Evolutionary conservation across 2,113 vertebrate genomes (phyloP).

Genomic region (Tragelaphus buxtoni): DNA sequence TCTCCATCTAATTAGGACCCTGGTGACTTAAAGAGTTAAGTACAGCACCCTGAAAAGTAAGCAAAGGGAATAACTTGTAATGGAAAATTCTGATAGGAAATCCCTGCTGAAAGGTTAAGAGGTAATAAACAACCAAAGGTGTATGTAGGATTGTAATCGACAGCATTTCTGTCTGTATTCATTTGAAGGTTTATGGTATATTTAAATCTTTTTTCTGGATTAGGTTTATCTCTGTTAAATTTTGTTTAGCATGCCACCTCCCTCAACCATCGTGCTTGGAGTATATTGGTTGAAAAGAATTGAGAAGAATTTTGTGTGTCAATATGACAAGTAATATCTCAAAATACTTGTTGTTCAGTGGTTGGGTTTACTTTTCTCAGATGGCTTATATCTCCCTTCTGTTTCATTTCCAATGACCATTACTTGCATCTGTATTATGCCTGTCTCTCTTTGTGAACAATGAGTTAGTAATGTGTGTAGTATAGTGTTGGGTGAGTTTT

Average conservation of each 20-base stretch:
- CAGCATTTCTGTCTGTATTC: background rate
- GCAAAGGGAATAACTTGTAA: conserved; percentile 55
- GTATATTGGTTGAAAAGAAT: background rate
- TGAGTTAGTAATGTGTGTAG: background rate
- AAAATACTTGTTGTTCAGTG: background rate
- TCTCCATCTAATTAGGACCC: conserved; percentile 62
- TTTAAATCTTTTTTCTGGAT: background rate
- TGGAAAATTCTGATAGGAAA: conserved; percentile 58
- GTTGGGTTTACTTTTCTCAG: background rate
- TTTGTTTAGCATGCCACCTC: background rate
- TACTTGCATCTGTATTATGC: background rate
- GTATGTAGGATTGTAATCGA: background rate
- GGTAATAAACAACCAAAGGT: background rate
- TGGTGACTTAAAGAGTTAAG: conserved; percentile 49
- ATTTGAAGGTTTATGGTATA: background rate
- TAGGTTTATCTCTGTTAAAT: background rate
- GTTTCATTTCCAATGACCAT: background rate
- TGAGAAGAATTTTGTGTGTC: background rate
- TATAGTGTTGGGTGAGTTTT: background rate
- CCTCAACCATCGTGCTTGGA: background rate
- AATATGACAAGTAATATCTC: background rate
- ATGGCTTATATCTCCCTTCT: background rate
- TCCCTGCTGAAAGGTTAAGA: background rate
- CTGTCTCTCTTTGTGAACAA: background rate
- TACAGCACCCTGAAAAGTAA: conserved; percentile 21